phyloP scores from a whole-genome alignment of 2,888 invertebrate genomes.

The Eristalis pertinax region DNA sequence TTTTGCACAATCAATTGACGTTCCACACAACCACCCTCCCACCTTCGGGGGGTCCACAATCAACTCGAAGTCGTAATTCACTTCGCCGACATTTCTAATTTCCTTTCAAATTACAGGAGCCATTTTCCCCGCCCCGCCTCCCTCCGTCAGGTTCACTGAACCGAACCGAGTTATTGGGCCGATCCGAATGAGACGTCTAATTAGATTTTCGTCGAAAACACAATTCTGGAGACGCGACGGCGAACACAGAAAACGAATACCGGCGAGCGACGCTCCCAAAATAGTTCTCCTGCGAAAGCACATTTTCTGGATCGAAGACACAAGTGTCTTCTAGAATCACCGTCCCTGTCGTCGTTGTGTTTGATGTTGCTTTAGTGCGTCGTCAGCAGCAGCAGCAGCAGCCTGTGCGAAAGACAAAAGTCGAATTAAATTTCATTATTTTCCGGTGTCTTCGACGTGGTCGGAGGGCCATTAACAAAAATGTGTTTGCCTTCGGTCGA shows the following conservation, averaged over 20 bases:
- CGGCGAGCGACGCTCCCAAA: constrained; percentile 10
- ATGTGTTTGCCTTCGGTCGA: constrained; percentile 49
- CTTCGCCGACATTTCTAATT: constrained; percentile 8
- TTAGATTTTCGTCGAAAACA: constrained; percentile 21
- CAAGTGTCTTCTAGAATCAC: neutral
- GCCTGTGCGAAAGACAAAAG: neutral
- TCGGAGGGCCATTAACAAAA: constrained; percentile 38
- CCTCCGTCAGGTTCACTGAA: constrained; percentile 24
- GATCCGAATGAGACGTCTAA: constrained; percentile 42
- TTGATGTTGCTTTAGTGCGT: neutral
- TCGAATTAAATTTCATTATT: constrained; percentile 57
- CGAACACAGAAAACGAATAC: neutral
- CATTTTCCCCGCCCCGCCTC: neutral
- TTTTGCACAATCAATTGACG: neutral
- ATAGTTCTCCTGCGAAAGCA: constrained; percentile 17
- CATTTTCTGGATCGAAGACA: constrained; percentile 28
- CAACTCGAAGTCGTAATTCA: constrained; percentile 20
- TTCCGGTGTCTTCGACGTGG: constrained; percentile 23
- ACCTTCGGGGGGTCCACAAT: neutral
- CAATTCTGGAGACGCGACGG: neutral
- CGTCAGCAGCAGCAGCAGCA: neutral
- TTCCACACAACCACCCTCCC: neutral
- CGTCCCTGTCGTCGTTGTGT: neutral
- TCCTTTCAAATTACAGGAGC: neutral
- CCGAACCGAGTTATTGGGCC: constrained; percentile 29